phyloP scores from a whole-genome alignment of 2,113 vertebrate genomes.

The Litocranius walleri region DNA sequence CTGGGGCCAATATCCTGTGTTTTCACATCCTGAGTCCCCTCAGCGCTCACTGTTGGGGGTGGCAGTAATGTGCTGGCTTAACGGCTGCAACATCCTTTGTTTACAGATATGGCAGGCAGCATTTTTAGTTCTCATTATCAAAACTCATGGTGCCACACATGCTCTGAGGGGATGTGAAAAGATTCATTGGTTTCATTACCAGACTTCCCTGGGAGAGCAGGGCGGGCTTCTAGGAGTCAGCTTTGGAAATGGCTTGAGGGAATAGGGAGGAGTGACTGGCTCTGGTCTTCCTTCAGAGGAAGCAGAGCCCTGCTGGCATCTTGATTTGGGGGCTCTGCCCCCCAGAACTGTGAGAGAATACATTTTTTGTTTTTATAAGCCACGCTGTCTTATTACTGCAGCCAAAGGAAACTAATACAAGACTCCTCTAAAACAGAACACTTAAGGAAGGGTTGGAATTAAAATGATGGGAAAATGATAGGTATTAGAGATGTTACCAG shows the following conservation, averaged over 20 bases:
- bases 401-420: not conserved
- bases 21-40: not conserved
- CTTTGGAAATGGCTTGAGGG: not conserved
- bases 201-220: not conserved
- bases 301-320: not conserved
- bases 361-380: not conserved
- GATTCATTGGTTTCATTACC: not conserved
- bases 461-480: not conserved
- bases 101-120: not conserved
- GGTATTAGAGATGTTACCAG: not conserved
- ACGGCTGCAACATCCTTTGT: not conserved
- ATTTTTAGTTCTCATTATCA: not conserved
- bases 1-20: not conserved
- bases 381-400: not conserved
- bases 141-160: not conserved
- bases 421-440: not conserved
- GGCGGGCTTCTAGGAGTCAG: not conserved
- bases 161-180: not conserved
- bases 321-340: not conserved
- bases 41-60: not conserved
- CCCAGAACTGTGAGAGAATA: not conserved
- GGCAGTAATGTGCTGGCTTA: not conserved
- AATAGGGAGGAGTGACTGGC: not conserved
- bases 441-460: not conserved
- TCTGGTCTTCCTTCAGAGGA: not conserved